A percentile compares a stretch with the other conserved stretches of the same genome.
These are phyloP conservation scores for Oophaga pumilio DNA, from an alignment of 2,113 vertebrate genomes.

Conservation along the genomic window DNA sequence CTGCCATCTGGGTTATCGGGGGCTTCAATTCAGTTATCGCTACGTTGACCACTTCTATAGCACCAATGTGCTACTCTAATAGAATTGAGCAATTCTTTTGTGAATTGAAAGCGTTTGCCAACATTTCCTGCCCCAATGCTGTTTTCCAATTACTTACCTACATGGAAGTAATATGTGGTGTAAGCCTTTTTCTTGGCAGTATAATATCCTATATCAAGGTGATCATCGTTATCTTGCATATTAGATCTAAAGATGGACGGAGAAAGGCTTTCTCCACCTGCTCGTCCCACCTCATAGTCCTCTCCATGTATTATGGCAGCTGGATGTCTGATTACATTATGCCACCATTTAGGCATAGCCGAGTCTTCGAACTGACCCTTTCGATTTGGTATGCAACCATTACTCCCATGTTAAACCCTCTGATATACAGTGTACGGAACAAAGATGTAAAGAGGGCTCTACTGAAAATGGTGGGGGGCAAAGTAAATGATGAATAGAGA, in stretches of 20 bases:
- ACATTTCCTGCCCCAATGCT: background rate
- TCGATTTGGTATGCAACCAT: background rate
- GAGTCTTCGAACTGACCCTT: background rate
- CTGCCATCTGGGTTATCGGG: background rate
- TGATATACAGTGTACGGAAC: background rate
- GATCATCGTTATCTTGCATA: background rate
- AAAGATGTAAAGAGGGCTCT: background rate
- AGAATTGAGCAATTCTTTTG: background rate
- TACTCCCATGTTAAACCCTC: background rate
- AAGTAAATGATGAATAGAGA: background rate
- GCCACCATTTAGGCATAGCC: background rate
- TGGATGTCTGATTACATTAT: background rate
- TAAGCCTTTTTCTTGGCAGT: background rate
- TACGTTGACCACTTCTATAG: background rate
- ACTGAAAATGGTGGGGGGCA: background rate
- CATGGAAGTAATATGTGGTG: background rate
- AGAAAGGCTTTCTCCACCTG: conserved; percentile 11
- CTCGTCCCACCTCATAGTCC: conserved; percentile 14
- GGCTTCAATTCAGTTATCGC: background rate
- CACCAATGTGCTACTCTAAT: background rate
- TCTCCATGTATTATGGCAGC: conserved; percentile 6
- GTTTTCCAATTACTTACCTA: background rate
- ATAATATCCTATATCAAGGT: background rate
- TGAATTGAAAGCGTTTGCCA: background rate
- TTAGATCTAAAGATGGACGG: background rate